Percentiles rank a stretch among this genome's conserved stretches.
These are phyloP conservation scores for Trichoplusia ni DNA, from an alignment of 1,140 invertebrate genomes.

Conservation along the genomic window DNA sequence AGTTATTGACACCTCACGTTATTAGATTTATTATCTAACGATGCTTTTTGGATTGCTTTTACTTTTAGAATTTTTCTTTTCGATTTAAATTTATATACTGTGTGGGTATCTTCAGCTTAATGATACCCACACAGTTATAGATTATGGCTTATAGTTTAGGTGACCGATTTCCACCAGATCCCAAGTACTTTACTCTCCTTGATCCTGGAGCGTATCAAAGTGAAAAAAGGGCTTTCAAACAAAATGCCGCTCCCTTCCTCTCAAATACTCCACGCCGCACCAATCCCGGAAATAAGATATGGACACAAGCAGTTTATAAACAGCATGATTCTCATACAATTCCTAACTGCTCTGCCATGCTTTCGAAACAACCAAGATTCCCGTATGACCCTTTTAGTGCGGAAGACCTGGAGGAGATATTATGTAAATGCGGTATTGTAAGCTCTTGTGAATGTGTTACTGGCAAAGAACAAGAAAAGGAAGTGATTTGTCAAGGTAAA, in stretches of 20 bases:
- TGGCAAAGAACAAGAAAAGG: slow-evolving; percentile 37
- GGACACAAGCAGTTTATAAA: slow-evolving; percentile 62
- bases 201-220: slow-evolving; percentile 64
- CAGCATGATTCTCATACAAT: slow-evolving; percentile 38
- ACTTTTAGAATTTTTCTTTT: too few species aligned
- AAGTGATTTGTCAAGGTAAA: slow-evolving; percentile 52
- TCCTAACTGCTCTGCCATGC: slow-evolving; percentile 55
- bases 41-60: too few species aligned
- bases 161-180: slow-evolving; percentile 44
- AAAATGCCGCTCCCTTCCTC: slow-evolving; percentile 57
- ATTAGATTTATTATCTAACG: too few species aligned
- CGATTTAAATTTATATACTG: too few species aligned
- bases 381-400: slow-evolving; percentile 53
- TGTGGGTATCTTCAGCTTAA: not conserved
- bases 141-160: slow-evolving; percentile 53
- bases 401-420: slow-evolving; percentile 51
- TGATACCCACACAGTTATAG: not conserved
- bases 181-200: slow-evolving; percentile 46
- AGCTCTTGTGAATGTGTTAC: slow-evolving; percentile 54
- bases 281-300: slow-evolving; percentile 37
- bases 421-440: slow-evolving; percentile 58
- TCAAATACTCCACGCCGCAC: slow-evolving; percentile 49
- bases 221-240: slow-evolving; percentile 32
- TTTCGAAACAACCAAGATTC: slow-evolving; percentile 61
- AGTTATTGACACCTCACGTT: too few species aligned